Percentiles rank a stretch among this genome's conserved stretches.
Conservation (phyloP, 2,797 vertebrate genomes). For the Tiaroga cobitis region DNA sequence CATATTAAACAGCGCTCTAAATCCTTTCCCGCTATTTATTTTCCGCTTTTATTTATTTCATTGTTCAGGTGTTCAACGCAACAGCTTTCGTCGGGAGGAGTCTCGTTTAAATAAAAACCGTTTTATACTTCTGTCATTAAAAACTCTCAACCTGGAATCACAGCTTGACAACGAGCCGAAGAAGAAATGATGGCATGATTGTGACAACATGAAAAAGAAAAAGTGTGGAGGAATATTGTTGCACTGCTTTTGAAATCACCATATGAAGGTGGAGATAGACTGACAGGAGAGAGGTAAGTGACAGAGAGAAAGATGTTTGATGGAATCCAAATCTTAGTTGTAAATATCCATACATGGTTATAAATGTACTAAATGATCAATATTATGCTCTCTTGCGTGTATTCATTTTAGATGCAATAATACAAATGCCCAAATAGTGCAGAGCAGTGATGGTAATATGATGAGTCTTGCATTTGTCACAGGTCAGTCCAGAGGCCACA, state of each 20-base stretch:
- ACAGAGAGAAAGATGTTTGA: slow-evolving; percentile 61
- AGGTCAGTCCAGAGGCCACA: slow-evolving; percentile 29
- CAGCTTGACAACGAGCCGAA: slow-evolving; percentile 64
- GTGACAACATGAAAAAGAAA: slow-evolving; percentile 84
- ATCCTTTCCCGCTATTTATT: neutral
- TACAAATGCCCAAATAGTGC: neutral
- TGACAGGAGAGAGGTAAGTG: slow-evolving; percentile 74
- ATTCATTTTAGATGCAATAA: neutral
- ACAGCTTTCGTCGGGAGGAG: neutral
- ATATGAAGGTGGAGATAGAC: slow-evolving; percentile 73
- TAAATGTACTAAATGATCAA: neutral
- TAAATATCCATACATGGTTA: neutral
- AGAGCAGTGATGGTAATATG: slow-evolving; percentile 15
- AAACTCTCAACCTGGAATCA: slow-evolving; percentile 51
- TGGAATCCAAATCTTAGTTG: neutral
- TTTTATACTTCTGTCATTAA: slow-evolving; percentile 16
- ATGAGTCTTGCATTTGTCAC: slow-evolving; percentile 39
- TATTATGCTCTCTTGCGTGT: neutral
- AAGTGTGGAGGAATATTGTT: slow-evolving; percentile 76
- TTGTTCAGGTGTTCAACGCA: slow-evolving; percentile 26
- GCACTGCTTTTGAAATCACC: slow-evolving; percentile 75
- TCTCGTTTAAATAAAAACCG: slow-evolving; percentile 26
- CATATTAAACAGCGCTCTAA: neutral
- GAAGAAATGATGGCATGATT: slow-evolving; percentile 72
- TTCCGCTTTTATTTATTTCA: slow-evolving; percentile 1